Percentiles rank a stretch among this genome's conserved stretches.
Evolutionary conservation across 2,113 vertebrate genomes (phyloP).

Genomic region (Zosterops japonicus): DNA sequence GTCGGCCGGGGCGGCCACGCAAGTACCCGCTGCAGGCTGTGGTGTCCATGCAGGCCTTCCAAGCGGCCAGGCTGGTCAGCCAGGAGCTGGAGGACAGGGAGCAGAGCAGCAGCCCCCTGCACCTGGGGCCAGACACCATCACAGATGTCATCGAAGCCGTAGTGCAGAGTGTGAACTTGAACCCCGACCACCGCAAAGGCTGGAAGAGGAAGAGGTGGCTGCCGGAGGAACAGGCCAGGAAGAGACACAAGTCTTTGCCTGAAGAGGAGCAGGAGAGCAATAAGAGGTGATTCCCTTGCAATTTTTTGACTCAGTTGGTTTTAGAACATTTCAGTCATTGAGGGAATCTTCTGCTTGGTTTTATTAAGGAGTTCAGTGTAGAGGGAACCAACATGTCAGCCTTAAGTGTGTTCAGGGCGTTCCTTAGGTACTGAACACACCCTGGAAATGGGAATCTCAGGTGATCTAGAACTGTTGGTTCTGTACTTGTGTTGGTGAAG

Average conservation of each 20-base stretch:
- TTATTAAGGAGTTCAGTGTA: background rate
- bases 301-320: background rate
- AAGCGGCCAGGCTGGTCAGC: conserved; percentile 50
- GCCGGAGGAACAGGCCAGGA: conserved; percentile 70
- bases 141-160: conserved; percentile 83
- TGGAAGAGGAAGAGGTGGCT: conserved; percentile 85
- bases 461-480: background rate
- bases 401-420: background rate
- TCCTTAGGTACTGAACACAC: background rate
- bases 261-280: conserved; percentile 71
- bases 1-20: conserved; percentile 88
- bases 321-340: rapidly evolving
- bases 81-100: conserved; percentile 52
- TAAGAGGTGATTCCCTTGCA: conserved; percentile 65
- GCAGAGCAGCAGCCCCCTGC: conserved; percentile 49
- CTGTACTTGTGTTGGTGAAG: background rate
- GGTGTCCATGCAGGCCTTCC: conserved; percentile 72
- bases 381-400: background rate
- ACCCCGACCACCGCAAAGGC: conserved; percentile 79
- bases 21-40: conserved; percentile 83
- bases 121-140: conserved; percentile 68
- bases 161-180: conserved; percentile 78
- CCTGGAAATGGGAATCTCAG: background rate
- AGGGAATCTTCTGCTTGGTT: background rate
- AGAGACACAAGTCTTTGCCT: conserved; percentile 63